Evolutionary conservation across 2,797 vertebrate species (phyloP).

Genomic region (Scleropages formosus): DNA sequence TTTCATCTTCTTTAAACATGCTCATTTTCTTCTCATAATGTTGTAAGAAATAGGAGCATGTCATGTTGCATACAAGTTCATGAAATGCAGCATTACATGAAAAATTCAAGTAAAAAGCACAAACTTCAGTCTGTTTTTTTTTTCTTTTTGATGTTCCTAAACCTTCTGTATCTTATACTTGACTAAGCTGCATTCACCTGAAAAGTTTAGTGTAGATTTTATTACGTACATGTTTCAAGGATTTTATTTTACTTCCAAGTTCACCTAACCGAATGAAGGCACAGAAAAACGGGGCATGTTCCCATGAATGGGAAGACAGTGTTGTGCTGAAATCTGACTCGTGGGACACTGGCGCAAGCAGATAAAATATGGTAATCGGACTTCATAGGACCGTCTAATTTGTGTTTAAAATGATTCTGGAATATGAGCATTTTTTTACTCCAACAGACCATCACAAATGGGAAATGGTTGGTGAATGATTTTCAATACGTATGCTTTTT

Average conservation of each 20-base stretch:
- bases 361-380: not conserved
- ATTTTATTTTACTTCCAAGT: not conserved
- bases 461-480: not conserved
- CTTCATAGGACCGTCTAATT: not conserved
- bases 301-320: not conserved
- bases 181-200: not conserved
- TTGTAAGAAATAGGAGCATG: no score
- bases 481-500: not conserved
- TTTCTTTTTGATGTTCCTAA: not conserved
- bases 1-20: no score
- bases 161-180: not conserved
- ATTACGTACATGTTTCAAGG: not conserved
- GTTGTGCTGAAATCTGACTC: not conserved
- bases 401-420: constrained; percentile 1
- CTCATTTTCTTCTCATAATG: no score
- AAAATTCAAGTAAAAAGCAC: no score
- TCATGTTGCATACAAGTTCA: no score
- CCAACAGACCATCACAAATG: constrained; percentile 22
- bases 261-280: not conserved
- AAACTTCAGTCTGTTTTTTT: not conserved
- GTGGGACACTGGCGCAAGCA: not conserved
- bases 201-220: no score
- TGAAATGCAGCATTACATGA: no score
- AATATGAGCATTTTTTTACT: not conserved
- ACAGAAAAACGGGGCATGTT: not conserved